Evolutionary conservation across 2,888 invertebrate genomes (phyloP), one percentile per base, ranked within the genome.

Genomic region (Cremastinae sp.): DNA sequence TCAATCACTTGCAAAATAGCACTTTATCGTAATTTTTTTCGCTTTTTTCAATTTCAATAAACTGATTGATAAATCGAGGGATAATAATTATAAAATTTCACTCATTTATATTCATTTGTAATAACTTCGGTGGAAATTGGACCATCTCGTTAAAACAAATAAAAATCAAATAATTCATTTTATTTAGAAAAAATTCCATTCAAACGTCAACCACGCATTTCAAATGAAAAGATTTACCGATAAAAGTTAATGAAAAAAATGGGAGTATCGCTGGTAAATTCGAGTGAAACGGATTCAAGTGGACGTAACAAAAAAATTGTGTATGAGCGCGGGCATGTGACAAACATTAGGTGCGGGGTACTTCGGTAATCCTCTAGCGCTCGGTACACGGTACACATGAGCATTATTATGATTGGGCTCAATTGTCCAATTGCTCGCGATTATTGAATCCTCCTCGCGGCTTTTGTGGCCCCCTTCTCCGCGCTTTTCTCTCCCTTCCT

Each of bases 371-470:
- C 61, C 74, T n/a, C n/a, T 70, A 62, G 65, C 45, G 61, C 74
- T 79, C 74, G 62, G 66, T 73, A 78, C 73, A 74, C 75, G 72
- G 66, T 73, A 78, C 73, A 74, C 75, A 70, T 80, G 79, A 80
- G 82, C 81, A 85, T 86, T 86, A 88, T 88, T 88, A 87, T 88
- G 88, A 89, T 89, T 89, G 88, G 85, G 87, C 87, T 88, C 89
- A 90, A 90, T 90, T 90, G 89, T 90, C 83, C 89, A 89, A 89
- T 90, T 90, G 88, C 69, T 61, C 76, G 82, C 83, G 85, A 86
- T 88, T 89, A 84, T 88, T 88, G 89, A 89, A 89, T 89, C 87
- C 82, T 74, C 35, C 49, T 66, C 83, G 79, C 77, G 76, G 65
- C 72, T 65, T 56, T 62, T 56, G 41, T 72, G 65, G 74, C 55